Conservation (phyloP, 2,113 vertebrate genomes). For the Abramis brama region DNA sequence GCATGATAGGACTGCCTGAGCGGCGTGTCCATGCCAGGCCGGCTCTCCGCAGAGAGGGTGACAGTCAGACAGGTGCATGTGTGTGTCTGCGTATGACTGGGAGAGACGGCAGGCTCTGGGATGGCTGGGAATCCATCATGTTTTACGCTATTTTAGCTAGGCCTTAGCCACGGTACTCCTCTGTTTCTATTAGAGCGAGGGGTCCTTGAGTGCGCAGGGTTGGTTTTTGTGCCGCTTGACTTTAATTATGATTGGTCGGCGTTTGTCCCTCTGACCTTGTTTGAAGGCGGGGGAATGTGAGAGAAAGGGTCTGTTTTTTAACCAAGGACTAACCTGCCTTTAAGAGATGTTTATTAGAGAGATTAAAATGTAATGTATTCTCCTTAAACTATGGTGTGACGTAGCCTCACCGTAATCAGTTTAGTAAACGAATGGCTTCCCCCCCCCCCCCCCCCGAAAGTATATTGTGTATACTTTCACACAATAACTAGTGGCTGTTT, state of each 20-base stretch:
- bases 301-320: constrained; percentile 18
- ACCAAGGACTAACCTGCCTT: constrained; percentile 23
- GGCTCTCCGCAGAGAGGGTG: constrained; percentile 8
- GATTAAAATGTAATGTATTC: constrained; percentile 40
- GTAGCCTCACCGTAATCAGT: constrained; percentile 22
- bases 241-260: constrained; percentile 65
- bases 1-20: constrained; percentile 29
- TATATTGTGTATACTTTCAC: constrained; percentile 52
- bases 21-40: not conserved
- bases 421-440: not conserved
- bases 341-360: constrained; percentile 40
- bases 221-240: constrained; percentile 42
- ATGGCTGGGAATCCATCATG: constrained; percentile 54
- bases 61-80: constrained; percentile 23
- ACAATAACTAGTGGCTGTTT: constrained; percentile 75
- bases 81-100: not conserved
- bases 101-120: constrained; percentile 13
- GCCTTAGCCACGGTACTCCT: constrained; percentile 34
- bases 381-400: not conserved
- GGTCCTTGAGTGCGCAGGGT: constrained; percentile 53
- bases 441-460: not conserved
- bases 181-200: constrained; percentile 50
- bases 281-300: constrained; percentile 7
- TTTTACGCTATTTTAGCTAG: constrained; percentile 45
- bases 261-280: constrained; percentile 61